These are phyloP conservation scores for Metellina segmentata DNA, from an alignment of 2,888 invertebrate species.

Conservation along the genomic window DNA sequence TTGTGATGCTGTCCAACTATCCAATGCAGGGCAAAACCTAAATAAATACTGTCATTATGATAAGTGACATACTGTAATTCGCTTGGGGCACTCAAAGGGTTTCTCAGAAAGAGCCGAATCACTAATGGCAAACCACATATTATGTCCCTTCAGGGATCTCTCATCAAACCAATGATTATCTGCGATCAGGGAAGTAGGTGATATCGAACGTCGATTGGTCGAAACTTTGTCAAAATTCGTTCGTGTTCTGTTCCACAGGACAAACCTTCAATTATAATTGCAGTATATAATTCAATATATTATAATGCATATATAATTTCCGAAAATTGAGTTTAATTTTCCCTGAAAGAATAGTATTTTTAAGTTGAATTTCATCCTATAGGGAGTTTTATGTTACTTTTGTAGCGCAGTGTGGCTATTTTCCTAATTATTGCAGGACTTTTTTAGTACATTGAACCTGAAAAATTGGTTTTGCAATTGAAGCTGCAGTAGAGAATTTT, in stretches of 20 bases:
- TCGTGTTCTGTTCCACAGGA: not conserved
- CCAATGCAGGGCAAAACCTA: not conserved
- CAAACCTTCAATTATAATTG: too few species aligned
- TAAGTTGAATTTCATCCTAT: too few species aligned
- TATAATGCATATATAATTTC: too few species aligned
- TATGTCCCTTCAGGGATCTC: not conserved
- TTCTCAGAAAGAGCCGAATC: not conserved
- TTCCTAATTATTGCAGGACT: too few species aligned
- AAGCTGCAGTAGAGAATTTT: too few species aligned
- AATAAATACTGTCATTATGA: not conserved
- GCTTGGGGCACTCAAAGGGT: not conserved
- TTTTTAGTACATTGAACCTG: too few species aligned
- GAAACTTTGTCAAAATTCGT: not conserved
- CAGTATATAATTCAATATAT: too few species aligned
- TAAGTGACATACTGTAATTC: not conserved
- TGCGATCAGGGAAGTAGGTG: not conserved
- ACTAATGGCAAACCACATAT: not conserved
- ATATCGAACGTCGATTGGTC: not conserved
- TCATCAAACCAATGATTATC: not conserved
- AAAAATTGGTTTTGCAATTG: too few species aligned
- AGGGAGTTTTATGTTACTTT: too few species aligned
- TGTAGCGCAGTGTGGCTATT: too few species aligned
- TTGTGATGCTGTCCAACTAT: not conserved
- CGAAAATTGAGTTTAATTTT: too few species aligned
- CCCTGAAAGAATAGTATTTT: too few species aligned